Percentiles rank a stretch among this genome's conserved stretches.
These are phyloP conservation scores for Myxocyprinus asiaticus DNA, from an alignment of 2,113 vertebrate species.

Conservation along the genomic window DNA sequence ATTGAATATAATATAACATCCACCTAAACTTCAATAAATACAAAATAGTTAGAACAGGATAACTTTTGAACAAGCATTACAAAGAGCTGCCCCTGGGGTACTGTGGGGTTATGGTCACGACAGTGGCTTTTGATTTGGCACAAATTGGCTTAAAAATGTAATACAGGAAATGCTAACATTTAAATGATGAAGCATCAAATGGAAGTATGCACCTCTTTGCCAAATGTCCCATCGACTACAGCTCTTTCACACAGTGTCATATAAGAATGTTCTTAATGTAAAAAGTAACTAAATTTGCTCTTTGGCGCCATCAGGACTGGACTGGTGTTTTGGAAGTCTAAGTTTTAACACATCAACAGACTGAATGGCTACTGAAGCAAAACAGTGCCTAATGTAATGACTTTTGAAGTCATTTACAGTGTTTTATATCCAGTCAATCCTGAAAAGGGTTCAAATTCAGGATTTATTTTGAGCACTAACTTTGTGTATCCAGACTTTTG, in stretches of 20 bases:
- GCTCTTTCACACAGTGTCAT: not conserved
- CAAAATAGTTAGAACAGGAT: too few relatives aligned
- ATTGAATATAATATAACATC: too few relatives aligned
- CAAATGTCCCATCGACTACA: not conserved
- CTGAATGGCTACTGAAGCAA: not conserved
- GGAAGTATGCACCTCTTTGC: not conserved
- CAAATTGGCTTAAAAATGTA: not conserved
- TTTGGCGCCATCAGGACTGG: slow-evolving; percentile 20
- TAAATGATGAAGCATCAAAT: not conserved
- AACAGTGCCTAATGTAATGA: not conserved
- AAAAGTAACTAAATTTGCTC: not conserved
- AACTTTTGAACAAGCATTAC: too few relatives aligned
- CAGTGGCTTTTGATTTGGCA: too few relatives aligned
- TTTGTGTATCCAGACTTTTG: too few relatives aligned
- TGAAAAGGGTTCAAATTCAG: too few relatives aligned
- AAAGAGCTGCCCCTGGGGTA: too few relatives aligned
- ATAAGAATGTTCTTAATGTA: not conserved
- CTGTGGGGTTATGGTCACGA: too few relatives aligned
- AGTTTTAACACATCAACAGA: not conserved
- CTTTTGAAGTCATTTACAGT: too few relatives aligned
- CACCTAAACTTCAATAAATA: too few relatives aligned
- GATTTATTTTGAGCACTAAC: too few relatives aligned
- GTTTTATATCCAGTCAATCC: too few relatives aligned
- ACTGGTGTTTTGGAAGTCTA: slow-evolving; percentile 2
- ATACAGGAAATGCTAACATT: not conserved